phyloP scores from a whole-genome alignment of 1,140 invertebrate genomes.

The Heterodera schachtii region DNA sequence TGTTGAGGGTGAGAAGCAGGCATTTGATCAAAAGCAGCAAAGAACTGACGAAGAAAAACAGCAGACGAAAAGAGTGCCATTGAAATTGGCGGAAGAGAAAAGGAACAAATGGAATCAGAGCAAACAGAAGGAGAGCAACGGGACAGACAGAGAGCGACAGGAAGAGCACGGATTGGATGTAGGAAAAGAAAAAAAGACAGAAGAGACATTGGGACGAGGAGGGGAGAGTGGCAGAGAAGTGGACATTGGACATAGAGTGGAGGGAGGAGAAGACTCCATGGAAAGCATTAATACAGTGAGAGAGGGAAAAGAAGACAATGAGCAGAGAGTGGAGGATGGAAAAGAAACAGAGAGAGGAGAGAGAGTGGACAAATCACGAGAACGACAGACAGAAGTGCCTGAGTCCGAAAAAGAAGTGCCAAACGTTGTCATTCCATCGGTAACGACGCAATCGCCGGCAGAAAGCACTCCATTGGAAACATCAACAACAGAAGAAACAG shows the following conservation, averaged over 20 bases:
- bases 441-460: too few species aligned
- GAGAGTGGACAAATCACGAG: not conserved
- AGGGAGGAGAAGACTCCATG: not conserved
- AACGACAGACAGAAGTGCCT: not conserved
- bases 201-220: not conserved
- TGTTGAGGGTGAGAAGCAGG: not conserved
- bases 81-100: constrained; percentile 11
- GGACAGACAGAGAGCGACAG: not conserved
- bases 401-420: not conserved
- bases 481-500: not conserved
- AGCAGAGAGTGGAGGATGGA: not conserved
- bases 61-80: not conserved
- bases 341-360: not conserved
- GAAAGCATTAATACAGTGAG: not conserved
- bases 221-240: not conserved
- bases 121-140: not conserved
- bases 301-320: not conserved
- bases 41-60: not conserved
- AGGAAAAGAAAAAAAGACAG: not conserved
- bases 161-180: too few species aligned
- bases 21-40: not conserved
- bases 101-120: not conserved
- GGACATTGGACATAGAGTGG: not conserved
- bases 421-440: not conserved
- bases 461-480: too few species aligned